Evolutionary conservation across 1,140 invertebrate genomes (phyloP).

Genomic region (Diorhabda carinulata): DNA sequence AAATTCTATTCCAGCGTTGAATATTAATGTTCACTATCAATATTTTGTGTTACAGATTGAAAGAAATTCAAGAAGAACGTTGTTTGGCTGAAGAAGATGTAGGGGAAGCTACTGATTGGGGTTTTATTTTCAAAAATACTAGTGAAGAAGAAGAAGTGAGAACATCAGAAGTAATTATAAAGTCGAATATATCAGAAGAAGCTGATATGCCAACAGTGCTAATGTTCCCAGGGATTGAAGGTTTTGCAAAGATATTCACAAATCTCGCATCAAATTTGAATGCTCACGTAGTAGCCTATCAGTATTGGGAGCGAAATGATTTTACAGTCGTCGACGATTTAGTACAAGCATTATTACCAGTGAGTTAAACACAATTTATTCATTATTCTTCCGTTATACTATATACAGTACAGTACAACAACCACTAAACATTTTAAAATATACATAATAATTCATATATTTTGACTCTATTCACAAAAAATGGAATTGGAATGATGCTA

Average conservation of each 20-base stretch:
- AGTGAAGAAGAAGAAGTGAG: background rate
- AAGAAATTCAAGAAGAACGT: background rate
- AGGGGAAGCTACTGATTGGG: background rate
- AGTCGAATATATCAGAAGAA: background rate
- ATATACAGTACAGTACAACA: no score
- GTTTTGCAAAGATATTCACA: background rate
- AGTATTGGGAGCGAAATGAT: background rate
- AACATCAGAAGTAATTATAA: background rate
- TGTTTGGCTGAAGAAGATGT: background rate
- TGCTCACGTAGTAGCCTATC: background rate
- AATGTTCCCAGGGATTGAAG: background rate
- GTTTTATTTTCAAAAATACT: background rate
- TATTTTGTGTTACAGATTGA: background rate
- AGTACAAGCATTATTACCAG: background rate
- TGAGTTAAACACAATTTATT: background rate
- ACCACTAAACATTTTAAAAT: no score
- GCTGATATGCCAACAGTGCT: background rate
- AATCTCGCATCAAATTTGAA: background rate
- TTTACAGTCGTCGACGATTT: background rate
- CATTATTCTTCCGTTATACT: background rate
- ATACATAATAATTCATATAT: no score
- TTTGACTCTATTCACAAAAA: no score
- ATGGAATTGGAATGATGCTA: no score
- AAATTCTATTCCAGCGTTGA: no score
- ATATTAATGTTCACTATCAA: background rate